phyloP scores from a whole-genome alignment of 2,797 vertebrate species.

The Pachyuromys duprasi region DNA sequence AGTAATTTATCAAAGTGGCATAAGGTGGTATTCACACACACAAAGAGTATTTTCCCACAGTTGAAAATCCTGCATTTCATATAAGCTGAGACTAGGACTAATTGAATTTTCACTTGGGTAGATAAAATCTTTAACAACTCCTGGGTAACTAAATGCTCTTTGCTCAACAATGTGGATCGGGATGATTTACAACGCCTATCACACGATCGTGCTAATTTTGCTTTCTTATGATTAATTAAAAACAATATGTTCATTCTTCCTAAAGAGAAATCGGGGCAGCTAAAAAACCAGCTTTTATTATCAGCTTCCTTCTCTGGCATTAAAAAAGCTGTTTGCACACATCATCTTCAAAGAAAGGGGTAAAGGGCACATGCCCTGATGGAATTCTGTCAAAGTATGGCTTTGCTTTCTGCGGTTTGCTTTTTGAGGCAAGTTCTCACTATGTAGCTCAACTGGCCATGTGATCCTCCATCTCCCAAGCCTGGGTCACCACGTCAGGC shows the following conservation, averaged over 20 bases:
- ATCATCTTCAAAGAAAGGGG: constrained; percentile 73
- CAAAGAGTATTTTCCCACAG: constrained; percentile 84
- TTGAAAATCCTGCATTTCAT: constrained; percentile 87
- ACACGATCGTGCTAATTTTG: constrained; percentile 89
- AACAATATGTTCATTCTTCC: constrained; percentile 88
- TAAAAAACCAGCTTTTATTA: constrained; percentile 86
- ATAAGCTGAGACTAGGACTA: constrained; percentile 86
- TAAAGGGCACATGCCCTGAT: constrained; percentile 57
- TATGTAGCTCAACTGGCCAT: background rate
- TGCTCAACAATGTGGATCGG: constrained; percentile 87
- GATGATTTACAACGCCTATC: constrained; percentile 90
- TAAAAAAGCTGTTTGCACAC: constrained; percentile 67
- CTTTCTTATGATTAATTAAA: constrained; percentile 90
- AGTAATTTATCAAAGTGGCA: constrained; percentile 93
- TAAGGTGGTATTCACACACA: constrained; percentile 87
- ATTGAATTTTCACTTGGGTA: constrained; percentile 91
- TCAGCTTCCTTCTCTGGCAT: constrained; percentile 81
- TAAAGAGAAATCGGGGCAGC: constrained; percentile 87
- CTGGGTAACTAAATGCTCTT: constrained; percentile 88
- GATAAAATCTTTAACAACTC: constrained; percentile 91
- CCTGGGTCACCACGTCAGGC: no score
- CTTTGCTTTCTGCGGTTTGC: background rate
- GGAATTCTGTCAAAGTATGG: background rate
- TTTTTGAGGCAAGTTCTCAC: background rate
- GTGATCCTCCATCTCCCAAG: background rate